These are phyloP conservation scores for Drosophila pseudoobscura DNA, from an alignment of 1,140 invertebrate genomes.

Conservation along the genomic window DNA sequence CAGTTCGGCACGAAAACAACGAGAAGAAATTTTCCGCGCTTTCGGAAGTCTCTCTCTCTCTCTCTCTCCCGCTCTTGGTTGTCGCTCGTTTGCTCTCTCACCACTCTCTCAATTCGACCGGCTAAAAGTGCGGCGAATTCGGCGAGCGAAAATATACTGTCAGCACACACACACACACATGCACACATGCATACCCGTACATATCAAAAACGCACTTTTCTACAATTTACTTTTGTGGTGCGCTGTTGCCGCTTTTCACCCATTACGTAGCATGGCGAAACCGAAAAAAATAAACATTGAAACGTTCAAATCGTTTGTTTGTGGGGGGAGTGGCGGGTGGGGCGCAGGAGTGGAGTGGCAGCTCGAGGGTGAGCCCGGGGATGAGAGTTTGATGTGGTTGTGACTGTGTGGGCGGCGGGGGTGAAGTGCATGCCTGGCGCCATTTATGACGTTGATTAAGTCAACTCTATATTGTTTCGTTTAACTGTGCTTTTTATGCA, in stretches of 20 bases:
- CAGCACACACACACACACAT: constrained; percentile 38
- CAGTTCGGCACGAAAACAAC: constrained; percentile 52
- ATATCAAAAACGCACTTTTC: constrained; percentile 32
- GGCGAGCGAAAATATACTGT: constrained; percentile 48
- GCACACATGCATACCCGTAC: constrained; percentile 3
- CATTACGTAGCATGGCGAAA: constrained; percentile 77
- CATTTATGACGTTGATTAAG: constrained; percentile 74
- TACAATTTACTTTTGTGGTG: constrained; percentile 62
- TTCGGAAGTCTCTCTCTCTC: constrained; percentile 60
- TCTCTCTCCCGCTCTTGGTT: constrained; percentile 14
- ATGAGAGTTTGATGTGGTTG: not conserved
- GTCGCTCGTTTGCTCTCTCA: constrained; percentile 26
- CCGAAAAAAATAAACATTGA: constrained; percentile 28
- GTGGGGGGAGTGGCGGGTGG: not conserved
- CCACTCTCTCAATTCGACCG: constrained; percentile 25
- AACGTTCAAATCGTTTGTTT: not conserved
- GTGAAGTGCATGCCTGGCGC: constrained; percentile 36
- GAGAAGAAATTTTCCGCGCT: constrained; percentile 77
- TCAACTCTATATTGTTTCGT: constrained; percentile 29
- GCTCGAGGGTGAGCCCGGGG: not conserved
- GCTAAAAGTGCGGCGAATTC: constrained; percentile 67
- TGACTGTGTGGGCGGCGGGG: not conserved
- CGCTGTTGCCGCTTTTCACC: constrained; percentile 63
- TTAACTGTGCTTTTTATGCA: constrained; percentile 55
- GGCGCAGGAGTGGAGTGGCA: not conserved